These are phyloP conservation scores for Stichopus chloronotus DNA, from an alignment of 35 echinoderm and acorn worm species.

Conservation along the genomic window DNA sequence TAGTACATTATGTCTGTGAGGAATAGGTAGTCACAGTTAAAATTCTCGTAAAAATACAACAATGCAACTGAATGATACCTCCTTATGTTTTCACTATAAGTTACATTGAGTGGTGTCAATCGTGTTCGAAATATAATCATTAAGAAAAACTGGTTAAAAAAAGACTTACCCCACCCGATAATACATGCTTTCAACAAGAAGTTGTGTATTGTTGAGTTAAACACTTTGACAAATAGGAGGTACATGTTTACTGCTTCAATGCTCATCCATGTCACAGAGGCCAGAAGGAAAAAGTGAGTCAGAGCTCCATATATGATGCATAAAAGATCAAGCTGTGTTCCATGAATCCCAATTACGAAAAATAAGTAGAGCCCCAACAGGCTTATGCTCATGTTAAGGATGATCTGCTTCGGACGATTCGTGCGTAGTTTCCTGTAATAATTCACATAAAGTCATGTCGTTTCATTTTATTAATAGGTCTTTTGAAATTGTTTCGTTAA, in stretches of 20 bases:
- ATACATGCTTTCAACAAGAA: conserved; percentile 71
- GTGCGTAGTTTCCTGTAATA: conserved; percentile 43
- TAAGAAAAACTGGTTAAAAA: not conserved
- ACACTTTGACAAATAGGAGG: conserved; percentile 71
- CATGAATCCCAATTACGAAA: conserved; percentile 67
- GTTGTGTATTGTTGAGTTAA: conserved; percentile 48
- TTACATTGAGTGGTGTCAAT: too few relatives aligned
- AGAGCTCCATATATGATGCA: conserved; percentile 63
- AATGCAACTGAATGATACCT: too few relatives aligned
- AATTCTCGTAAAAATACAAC: too few relatives aligned
- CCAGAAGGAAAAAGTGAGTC: conserved; percentile 70
- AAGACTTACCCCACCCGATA: conserved; percentile 75
- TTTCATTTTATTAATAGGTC: too few relatives aligned
- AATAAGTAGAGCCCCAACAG: conserved; percentile 64
- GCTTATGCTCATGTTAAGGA: conserved; percentile 55
- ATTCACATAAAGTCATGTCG: not conserved
- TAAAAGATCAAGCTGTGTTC: not conserved
- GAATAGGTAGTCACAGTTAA: too few relatives aligned
- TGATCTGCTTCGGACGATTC: conserved; percentile 51
- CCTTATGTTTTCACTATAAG: too few relatives aligned
- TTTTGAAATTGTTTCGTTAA: too few relatives aligned
- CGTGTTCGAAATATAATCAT: too few relatives aligned
- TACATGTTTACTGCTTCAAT: conserved; percentile 79
- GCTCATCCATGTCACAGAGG: conserved; percentile 74
- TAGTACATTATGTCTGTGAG: too few relatives aligned